phyloP scores from a whole-genome alignment of 2,888 invertebrate genomes.

The Drosophila acutilabella region DNA sequence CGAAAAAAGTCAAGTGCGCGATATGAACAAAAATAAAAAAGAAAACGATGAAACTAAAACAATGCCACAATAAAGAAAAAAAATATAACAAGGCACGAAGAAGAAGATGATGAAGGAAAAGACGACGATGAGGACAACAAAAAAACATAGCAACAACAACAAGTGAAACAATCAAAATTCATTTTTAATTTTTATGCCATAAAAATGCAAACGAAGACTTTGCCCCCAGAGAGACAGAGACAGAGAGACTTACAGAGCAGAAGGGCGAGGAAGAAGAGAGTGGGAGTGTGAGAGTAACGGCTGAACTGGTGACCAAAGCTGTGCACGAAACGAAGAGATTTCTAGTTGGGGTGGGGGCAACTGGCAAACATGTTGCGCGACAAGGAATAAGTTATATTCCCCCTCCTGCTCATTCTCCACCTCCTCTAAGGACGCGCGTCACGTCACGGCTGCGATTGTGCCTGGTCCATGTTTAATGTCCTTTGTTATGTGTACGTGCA shows the following conservation, averaged over 20 bases:
- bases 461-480: slow-evolving; percentile 63
- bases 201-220: slow-evolving; percentile 81
- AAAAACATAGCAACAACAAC: slow-evolving; percentile 36
- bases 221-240: slow-evolving; percentile 35
- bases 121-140: slow-evolving; percentile 25
- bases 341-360: background rate
- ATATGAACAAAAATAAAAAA: slow-evolving; percentile 44
- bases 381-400: slow-evolving; percentile 44
- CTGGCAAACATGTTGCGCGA: slow-evolving; percentile 60
- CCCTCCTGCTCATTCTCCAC: background rate
- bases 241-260: slow-evolving; percentile 28
- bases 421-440: slow-evolving; percentile 10
- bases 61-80: slow-evolving; percentile 62
- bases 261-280: background rate
- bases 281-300: background rate
- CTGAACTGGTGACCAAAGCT: slow-evolving; percentile 60
- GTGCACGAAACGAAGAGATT: slow-evolving; percentile 54
- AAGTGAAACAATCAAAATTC: slow-evolving; percentile 74
- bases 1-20: slow-evolving; percentile 64
- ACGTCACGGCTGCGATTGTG: slow-evolving; percentile 48
- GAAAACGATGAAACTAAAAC: slow-evolving; percentile 45
- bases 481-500: slow-evolving; percentile 18
- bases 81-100: slow-evolving; percentile 38
- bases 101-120: slow-evolving; percentile 35
- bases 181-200: slow-evolving; percentile 80